Percentiles rank a stretch among this genome's conserved stretches.
Evolutionary conservation across 2,888 invertebrate genomes (phyloP).

Genomic region (Morpho deidamia): DNA sequence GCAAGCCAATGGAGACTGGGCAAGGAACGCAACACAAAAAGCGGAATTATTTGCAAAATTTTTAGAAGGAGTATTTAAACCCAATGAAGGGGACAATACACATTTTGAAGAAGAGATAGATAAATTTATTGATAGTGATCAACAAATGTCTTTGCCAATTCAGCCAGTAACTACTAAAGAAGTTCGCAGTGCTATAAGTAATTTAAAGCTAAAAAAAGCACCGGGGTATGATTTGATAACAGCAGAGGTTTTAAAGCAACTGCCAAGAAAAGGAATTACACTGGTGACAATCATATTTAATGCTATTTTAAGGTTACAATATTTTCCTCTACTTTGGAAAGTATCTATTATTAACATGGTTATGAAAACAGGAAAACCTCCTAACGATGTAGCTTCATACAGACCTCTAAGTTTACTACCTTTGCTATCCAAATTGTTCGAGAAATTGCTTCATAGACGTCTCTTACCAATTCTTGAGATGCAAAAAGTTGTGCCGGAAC

Average conservation of each 20-base stretch:
- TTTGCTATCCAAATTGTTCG: conserved; percentile 12
- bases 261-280: background rate
- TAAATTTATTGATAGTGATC: too few species aligned
- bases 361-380: conserved; percentile 16
- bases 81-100: too few species aligned
- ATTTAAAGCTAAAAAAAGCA: background rate
- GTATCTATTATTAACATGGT: conserved; percentile 17
- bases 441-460: conserved; percentile 6
- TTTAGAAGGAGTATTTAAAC: too few species aligned
- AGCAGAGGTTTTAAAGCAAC: background rate
- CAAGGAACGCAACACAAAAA: too few species aligned
- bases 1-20: too few species aligned
- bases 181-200: too few species aligned
- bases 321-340: conserved; percentile 15
- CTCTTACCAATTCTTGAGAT: background rate
- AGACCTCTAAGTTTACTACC: too few species aligned
- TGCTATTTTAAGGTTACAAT: background rate
- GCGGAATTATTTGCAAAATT: too few species aligned
- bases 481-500: background rate
- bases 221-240: background rate
- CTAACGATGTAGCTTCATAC: background rate
- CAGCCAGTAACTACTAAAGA: too few species aligned
- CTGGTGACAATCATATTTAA: background rate
- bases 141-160: too few species aligned
- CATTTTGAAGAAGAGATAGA: too few species aligned